Conservation (phyloP, 2,888 invertebrate species). For the Petrolisthes cinctipes region DNA sequence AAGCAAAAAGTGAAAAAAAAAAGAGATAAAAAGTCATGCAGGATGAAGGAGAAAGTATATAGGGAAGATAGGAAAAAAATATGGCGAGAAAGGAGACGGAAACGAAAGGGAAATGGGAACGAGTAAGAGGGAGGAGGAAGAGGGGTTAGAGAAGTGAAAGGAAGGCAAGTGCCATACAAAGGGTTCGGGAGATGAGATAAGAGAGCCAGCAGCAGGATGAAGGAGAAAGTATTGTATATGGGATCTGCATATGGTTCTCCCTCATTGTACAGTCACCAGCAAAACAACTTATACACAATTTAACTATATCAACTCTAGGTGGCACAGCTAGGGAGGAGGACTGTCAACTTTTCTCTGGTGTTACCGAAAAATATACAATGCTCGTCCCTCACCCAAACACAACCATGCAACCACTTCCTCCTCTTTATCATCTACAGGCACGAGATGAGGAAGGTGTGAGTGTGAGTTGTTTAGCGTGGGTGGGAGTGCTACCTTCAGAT, state of each 20-base stretch:
- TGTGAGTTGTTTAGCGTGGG: constrained; percentile 54
- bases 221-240: background rate
- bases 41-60: background rate
- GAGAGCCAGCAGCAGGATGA: background rate
- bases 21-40: background rate
- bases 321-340: background rate
- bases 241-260: no score
- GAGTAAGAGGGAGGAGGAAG: background rate
- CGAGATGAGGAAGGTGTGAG: constrained; percentile 50
- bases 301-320: constrained; percentile 1
- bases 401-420: background rate
- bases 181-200: background rate
- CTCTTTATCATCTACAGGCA: constrained; percentile 17
- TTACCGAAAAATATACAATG: no score
- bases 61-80: background rate
- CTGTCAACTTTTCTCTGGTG: no score
- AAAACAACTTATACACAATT: no score
- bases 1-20: background rate
- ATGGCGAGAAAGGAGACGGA: background rate
- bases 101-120: background rate
- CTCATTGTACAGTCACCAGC: no score
- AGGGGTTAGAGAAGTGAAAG: background rate
- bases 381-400: no score
- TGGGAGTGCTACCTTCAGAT: constrained; percentile 63
- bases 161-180: background rate